These are phyloP conservation scores for Spizella passerina DNA, from an alignment of 2,797 vertebrate species.

Conservation along the genomic window DNA sequence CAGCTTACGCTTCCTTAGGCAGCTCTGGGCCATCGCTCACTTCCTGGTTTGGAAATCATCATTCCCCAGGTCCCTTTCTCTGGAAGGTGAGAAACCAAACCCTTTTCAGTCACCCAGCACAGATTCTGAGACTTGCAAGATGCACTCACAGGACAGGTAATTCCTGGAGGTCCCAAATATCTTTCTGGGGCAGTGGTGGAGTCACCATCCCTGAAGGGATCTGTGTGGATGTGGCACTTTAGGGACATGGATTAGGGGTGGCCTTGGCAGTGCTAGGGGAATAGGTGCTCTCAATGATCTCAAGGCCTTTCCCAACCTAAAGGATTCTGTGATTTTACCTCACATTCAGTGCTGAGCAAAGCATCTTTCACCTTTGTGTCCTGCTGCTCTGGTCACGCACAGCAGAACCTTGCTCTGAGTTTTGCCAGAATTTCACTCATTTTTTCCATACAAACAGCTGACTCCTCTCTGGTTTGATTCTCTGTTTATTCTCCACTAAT, in stretches of 20 bases:
- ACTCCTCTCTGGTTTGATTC: background rate
- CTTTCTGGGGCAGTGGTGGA: background rate
- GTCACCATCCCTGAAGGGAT: background rate
- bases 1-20: background rate
- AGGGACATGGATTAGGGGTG: background rate
- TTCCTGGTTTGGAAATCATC: constrained; percentile 7
- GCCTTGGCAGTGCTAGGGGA: background rate
- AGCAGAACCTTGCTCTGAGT: background rate
- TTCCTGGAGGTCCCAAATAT: background rate
- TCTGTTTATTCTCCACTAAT: background rate
- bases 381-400: background rate
- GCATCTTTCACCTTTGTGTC: background rate
- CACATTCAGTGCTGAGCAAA: background rate
- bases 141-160: accelerated
- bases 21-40: background rate
- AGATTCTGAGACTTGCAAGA: background rate
- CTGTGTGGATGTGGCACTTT: background rate
- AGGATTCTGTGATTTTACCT: background rate
- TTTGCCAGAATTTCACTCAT: background rate
- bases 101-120: background rate
- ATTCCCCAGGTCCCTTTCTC: background rate
- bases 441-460: background rate
- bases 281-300: background rate
- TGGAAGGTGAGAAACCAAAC: background rate
- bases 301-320: background rate